Conservation (phyloP, 2,113 vertebrate species). For the Anolis sagrei region DNA sequence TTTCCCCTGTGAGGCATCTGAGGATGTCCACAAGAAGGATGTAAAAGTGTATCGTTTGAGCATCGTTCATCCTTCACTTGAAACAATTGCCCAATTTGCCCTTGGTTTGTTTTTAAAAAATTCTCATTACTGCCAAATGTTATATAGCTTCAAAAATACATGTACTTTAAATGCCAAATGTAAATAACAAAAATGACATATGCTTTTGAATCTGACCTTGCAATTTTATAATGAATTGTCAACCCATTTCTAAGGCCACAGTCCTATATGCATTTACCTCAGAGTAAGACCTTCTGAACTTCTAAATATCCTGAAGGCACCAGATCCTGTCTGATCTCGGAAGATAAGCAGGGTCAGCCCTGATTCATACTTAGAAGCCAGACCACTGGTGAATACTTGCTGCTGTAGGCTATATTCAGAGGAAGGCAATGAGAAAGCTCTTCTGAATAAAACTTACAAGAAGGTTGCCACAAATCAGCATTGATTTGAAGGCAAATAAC, state of each 20-base stretch:
- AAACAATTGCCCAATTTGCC: slow-evolving; percentile 4
- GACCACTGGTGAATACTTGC: no score
- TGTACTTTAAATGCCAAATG: background rate
- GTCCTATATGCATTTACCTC: background rate
- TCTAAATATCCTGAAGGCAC: background rate
- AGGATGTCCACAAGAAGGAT: background rate
- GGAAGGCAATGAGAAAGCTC: no score
- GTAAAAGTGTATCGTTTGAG: slow-evolving; percentile 11
- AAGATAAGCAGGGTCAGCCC: no score
- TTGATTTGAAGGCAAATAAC: no score
- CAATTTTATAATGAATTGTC: background rate
- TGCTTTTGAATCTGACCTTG: background rate
- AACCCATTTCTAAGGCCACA: background rate
- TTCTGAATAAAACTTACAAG: no score
- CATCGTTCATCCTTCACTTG: slow-evolving; percentile 1
- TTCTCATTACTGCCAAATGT: background rate
- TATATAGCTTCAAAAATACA: slow-evolving; percentile 3
- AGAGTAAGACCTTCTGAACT: background rate
- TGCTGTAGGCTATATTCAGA: no score
- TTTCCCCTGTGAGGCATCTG: background rate
- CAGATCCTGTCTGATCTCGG: no score
- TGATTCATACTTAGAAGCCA: no score
- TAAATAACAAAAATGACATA: background rate
- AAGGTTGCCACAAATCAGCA: no score
- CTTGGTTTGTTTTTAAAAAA: background rate